Percentiles rank a stretch among this genome's conserved stretches.
phyloP scores from a whole-genome alignment of 2,888 invertebrate genomes.

The Lathronympha strigana region DNA sequence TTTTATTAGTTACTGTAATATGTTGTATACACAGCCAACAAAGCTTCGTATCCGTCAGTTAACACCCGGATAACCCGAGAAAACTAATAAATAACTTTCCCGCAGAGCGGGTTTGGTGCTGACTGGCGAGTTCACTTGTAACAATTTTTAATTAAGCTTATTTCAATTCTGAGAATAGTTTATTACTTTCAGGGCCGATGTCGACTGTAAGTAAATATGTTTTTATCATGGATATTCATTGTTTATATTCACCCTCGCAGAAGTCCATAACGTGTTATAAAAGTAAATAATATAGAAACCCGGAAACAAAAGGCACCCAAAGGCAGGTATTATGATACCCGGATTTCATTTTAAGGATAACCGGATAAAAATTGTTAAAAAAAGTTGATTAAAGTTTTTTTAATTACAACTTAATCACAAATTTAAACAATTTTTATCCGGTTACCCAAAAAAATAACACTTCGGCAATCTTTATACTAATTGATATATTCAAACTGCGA shows the following conservation, averaged over 20 bases:
- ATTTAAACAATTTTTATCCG: background rate
- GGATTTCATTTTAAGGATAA: no score
- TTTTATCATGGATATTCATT: no score
- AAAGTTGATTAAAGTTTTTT: no score
- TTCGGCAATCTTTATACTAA: background rate
- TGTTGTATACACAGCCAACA: background rate
- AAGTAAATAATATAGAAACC: no score
- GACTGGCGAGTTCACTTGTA: slow-evolving; percentile 1
- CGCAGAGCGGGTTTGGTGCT: background rate
- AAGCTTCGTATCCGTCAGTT: background rate
- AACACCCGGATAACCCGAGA: slow-evolving; percentile 10
- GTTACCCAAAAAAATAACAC: background rate
- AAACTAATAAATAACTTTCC: slow-evolving; percentile 21
- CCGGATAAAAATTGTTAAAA: no score
- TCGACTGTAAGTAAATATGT: no score
- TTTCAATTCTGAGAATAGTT: background rate
- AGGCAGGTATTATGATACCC: no score
- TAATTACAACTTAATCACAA: background rate
- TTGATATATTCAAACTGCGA: background rate
- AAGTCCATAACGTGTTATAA: no score
- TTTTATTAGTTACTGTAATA: background rate
- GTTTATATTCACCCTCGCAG: no score
- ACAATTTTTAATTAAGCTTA: background rate
- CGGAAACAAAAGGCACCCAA: no score
- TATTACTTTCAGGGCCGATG: background rate